Percentiles rank a stretch among this genome's conserved stretches.
Evolutionary conservation across 2,888 invertebrate genomes (phyloP).

Genomic region (Trichogramma evanescens): DNA sequence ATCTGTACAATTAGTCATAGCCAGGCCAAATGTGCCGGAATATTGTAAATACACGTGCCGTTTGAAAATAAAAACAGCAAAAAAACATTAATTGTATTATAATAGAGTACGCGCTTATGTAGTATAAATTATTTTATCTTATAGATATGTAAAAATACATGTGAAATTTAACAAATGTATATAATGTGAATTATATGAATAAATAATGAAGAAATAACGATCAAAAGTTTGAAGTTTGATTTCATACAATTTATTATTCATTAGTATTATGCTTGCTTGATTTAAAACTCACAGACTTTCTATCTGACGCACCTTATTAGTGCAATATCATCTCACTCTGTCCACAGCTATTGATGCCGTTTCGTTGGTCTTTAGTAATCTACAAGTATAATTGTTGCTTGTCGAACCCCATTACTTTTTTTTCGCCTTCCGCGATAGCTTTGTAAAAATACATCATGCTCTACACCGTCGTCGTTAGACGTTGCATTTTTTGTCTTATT

Average conservation of each 20-base stretch:
- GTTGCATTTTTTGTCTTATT: not conserved
- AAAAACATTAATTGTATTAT: too few relatives aligned
- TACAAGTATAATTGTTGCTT: not conserved
- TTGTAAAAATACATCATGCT: slow-evolving; percentile 17
- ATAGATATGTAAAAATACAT: too few relatives aligned
- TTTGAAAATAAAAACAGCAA: too few relatives aligned
- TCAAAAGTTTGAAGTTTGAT: not conserved
- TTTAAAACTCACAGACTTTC: slow-evolving; percentile 16
- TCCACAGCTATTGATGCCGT: slow-evolving; percentile 1
- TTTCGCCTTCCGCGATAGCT: slow-evolving; percentile 2
- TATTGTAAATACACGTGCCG: too few relatives aligned
- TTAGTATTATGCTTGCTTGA: slow-evolving; percentile 14
- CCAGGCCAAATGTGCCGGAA: too few relatives aligned
- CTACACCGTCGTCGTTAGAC: slow-evolving; percentile 5
- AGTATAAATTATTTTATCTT: too few relatives aligned
- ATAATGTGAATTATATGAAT: too few relatives aligned
- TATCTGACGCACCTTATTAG: slow-evolving; percentile 6
- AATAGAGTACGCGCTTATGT: too few relatives aligned
- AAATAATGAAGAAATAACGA: too few relatives aligned
- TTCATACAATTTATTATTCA: slow-evolving; percentile 19
- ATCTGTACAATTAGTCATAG: too few relatives aligned
- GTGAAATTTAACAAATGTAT: too few relatives aligned
- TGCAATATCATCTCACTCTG: slow-evolving; percentile 4
- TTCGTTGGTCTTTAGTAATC: not conserved
- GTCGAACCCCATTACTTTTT: not conserved